Evolutionary conservation across 1,140 invertebrate genomes (phyloP).

Genomic region (Trypoxylus dichotomus): DNA sequence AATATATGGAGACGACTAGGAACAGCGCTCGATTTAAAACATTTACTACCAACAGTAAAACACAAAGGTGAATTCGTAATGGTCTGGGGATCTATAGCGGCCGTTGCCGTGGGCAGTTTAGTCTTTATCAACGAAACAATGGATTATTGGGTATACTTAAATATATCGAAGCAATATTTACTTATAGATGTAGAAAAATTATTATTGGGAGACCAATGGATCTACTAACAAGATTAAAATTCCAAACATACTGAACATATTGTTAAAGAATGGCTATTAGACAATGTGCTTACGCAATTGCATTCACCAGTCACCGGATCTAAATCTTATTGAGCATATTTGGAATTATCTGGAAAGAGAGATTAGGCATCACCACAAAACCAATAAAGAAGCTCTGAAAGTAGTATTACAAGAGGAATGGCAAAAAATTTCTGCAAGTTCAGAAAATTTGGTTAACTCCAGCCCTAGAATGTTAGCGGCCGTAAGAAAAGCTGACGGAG

Average conservation of each 20-base stretch:
- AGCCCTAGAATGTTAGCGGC: background rate
- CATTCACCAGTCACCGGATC: background rate
- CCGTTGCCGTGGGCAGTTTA: background rate
- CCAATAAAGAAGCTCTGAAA: background rate
- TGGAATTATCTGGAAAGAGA: background rate
- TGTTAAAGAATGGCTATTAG: too few relatives aligned
- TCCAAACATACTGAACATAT: too few relatives aligned
- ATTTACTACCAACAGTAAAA: too few relatives aligned
- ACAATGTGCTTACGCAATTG: too few relatives aligned
- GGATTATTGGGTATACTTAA: too few relatives aligned
- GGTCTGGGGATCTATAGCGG: background rate
- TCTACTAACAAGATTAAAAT: background rate
- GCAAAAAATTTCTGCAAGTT: constrained; percentile 3
- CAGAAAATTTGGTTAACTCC: background rate
- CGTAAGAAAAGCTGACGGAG: background rate
- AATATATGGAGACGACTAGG: too few relatives aligned
- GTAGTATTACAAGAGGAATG: constrained; percentile 2
- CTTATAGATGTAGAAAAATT: too few relatives aligned
- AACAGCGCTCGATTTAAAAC: too few relatives aligned
- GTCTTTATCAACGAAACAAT: background rate
- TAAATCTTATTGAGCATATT: background rate
- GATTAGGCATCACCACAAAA: background rate
- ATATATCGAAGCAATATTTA: background rate
- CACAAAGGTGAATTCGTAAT: background rate
- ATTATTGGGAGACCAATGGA: too few relatives aligned